Percentiles rank a stretch among this genome's conserved stretches.
Evolutionary conservation across 2,113 vertebrate genomes (phyloP).

Genomic region (Otocyon megalotis): DNA sequence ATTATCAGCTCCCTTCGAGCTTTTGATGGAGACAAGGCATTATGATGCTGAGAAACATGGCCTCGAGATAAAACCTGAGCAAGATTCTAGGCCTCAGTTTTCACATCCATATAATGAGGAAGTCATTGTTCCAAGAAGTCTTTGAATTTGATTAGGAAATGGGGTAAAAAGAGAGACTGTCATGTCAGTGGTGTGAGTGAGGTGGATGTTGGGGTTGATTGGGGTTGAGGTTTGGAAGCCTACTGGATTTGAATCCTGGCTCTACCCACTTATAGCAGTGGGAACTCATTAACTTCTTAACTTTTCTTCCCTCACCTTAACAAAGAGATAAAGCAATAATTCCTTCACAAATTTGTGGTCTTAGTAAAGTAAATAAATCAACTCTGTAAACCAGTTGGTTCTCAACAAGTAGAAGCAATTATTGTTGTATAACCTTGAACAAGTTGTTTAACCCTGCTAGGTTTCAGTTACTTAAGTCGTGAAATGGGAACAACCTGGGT

Average conservation of each 20-base stretch:
- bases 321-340: background rate
- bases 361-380: constrained; percentile 27
- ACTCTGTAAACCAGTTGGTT: background rate
- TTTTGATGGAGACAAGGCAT: background rate
- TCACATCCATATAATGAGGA: background rate
- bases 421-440: background rate
- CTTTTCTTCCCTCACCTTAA: background rate
- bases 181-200: background rate
- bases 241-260: background rate
- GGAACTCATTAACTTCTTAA: background rate
- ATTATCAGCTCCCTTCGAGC: background rate
- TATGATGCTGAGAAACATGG: background rate
- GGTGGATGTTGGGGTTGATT: background rate
- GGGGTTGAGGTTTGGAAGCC: background rate
- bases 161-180: background rate
- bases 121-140: background rate
- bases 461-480: background rate
- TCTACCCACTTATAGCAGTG: background rate
- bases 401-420: background rate
- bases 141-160: background rate
- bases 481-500: background rate
- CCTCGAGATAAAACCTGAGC: background rate
- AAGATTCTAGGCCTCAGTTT: background rate
- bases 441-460: background rate
- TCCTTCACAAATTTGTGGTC: background rate